Conservation (phyloP, 2,113 vertebrate genomes). For the Nerophis lumbriciformis region DNA sequence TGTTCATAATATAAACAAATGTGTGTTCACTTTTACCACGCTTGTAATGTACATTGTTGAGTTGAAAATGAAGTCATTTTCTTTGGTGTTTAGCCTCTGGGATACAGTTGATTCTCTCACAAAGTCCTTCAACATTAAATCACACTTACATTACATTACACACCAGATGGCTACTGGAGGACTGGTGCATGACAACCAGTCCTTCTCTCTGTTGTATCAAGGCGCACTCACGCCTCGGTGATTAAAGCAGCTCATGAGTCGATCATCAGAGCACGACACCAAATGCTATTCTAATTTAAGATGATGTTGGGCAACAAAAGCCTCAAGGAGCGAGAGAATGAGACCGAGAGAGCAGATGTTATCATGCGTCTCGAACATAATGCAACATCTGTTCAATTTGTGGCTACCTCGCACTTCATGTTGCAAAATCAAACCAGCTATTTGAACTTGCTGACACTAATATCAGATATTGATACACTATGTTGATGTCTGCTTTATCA, state of each 20-base stretch:
- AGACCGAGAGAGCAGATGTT: constrained; percentile 2
- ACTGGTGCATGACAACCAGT: constrained; percentile 55
- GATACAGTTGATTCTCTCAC: constrained; percentile 30
- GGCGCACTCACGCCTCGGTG: constrained; percentile 46
- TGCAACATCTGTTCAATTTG: constrained; percentile 34
- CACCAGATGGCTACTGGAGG: constrained; percentile 65
- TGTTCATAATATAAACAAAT: background rate
- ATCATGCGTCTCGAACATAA: constrained; percentile 13
- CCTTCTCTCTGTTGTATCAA: constrained; percentile 37
- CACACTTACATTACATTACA: constrained; percentile 32
- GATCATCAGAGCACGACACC: constrained; percentile 60
- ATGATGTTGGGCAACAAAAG: constrained; percentile 47
- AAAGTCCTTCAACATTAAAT: background rate
- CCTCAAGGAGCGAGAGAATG: constrained; percentile 29
- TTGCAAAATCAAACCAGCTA: background rate
- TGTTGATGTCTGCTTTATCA: background rate
- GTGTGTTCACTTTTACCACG: background rate
- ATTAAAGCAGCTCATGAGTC: constrained; percentile 54
- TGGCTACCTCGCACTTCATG: background rate
- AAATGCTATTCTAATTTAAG: constrained; percentile 59
- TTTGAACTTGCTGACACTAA: constrained; percentile 7
- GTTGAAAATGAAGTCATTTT: background rate
- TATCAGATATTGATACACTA: constrained; percentile 3
- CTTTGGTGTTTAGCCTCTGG: constrained; percentile 23
- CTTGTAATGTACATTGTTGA: background rate